Evolutionary conservation across 1,140 invertebrate species (phyloP), one percentile per base, ranked within the genome.

Genomic region (Cyclargus thomasi): DNA sequence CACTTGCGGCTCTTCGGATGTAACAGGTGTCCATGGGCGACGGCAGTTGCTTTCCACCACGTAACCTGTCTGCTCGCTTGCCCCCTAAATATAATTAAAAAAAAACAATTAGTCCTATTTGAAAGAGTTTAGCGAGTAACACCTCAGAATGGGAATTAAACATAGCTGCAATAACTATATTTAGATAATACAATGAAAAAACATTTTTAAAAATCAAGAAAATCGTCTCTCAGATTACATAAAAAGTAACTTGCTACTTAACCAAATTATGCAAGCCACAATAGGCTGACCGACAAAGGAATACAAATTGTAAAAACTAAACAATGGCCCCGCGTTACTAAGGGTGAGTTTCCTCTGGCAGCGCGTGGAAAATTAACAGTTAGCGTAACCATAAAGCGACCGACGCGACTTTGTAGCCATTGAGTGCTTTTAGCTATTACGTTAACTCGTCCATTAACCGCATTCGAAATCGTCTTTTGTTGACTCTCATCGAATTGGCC

Each of bases 401-500:
- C 84, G 81, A 74, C 80, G 81, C 76, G 86, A 86, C 82, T 86
- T 86, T 85, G 86, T 86, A 85, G 82, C 82, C 84, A 86, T 86
- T 85, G 84, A 88, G 84, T 86, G 86, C 86, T 88, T 88, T 88
- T 76, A 75, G 84, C 86, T 86, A 88, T 88, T 88, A 86, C 79
- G 83, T 86, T 88, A 86, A 86, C 84, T 86, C 78, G 79, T 79
- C 79, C 84, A 88, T 86, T 88, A 82, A 86, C 76, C 79, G 78
- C 79, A 79, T 78, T 82, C 69, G 78, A 59, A 72, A 72, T 76
- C 67, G 73, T 72, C 75, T 74, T 74, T 74, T 84, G 81, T 82
- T 84, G 82, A 83, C 76, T 79, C 79, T 77, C 75, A 20, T 76
- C 74, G 77, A 79, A 83, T 78, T 78, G 39, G 59, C 65, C 20